phyloP scores from a whole-genome alignment of 1,140 invertebrate species.

The Hormaphis cornu region DNA sequence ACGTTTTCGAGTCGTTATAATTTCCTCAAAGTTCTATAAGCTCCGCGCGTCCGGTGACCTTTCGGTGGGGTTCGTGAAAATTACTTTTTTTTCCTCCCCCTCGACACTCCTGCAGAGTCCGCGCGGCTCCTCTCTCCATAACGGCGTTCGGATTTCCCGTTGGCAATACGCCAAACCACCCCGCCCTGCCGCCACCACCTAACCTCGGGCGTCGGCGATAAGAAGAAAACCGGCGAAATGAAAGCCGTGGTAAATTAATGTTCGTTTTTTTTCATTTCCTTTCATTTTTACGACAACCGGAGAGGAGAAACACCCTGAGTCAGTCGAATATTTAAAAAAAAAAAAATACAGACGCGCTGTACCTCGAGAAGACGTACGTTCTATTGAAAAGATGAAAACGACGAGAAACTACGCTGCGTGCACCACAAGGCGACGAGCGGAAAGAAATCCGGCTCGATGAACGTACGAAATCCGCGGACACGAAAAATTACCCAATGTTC shows the following conservation, averaged over 20 bases:
- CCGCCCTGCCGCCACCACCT: not conserved
- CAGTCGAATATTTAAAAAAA: conserved; percentile 19
- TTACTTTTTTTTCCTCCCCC: not conserved
- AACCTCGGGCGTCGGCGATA: not conserved
- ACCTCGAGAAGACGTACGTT: too few relatives aligned
- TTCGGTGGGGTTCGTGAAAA: conserved; percentile 5
- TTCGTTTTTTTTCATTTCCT: not conserved
- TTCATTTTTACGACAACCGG: not conserved
- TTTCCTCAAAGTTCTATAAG: not conserved
- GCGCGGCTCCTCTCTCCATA: too few relatives aligned
- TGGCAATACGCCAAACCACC: not conserved
- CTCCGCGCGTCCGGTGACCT: conserved; percentile 22
- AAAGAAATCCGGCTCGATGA: too few relatives aligned
- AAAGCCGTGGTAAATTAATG: conserved; percentile 15
- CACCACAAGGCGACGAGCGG: too few relatives aligned
- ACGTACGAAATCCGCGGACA: too few relatives aligned
- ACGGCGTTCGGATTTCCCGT: conserved; percentile 15
- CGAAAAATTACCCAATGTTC: too few relatives aligned
- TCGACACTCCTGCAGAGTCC: not conserved
- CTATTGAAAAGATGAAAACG: too few relatives aligned
- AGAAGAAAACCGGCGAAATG: conserved; percentile 10
- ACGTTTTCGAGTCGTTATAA: conserved; percentile 19
- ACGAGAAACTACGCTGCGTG: too few relatives aligned
- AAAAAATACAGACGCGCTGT: too few relatives aligned
- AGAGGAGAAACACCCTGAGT: not conserved